Evolutionary conservation across 2,113 vertebrate genomes (phyloP).

Genomic region (Chaetodon trifascialis): DNA sequence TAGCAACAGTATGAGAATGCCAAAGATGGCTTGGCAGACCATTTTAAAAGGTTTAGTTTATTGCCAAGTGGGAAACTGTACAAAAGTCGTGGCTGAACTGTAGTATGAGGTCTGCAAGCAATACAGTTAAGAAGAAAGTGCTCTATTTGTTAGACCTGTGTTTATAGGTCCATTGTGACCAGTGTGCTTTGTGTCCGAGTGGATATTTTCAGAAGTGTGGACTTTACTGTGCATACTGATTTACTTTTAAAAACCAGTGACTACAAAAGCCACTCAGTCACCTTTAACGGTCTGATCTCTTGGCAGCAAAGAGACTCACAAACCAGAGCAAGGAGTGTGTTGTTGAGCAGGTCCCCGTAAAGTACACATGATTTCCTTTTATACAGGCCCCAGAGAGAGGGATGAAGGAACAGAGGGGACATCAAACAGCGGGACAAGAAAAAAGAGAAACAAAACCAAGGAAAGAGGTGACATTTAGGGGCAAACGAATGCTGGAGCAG

Average conservation of each 20-base stretch:
- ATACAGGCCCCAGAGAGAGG: slow-evolving; percentile 17
- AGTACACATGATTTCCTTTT: slow-evolving; percentile 28
- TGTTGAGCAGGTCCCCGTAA: slow-evolving; percentile 4
- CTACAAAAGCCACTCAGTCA: slow-evolving; percentile 51
- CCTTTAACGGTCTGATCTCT: slow-evolving; percentile 39
- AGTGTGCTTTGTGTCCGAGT: slow-evolving; percentile 47
- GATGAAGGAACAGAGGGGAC: slow-evolving; percentile 27
- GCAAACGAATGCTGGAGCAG: slow-evolving; percentile 38
- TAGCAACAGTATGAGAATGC: slow-evolving; percentile 10
- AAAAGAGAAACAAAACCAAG: not conserved
- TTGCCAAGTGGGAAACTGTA: not conserved
- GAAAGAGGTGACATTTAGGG: slow-evolving; percentile 38
- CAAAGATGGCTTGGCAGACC: slow-evolving; percentile 19
- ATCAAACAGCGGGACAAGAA: slow-evolving; percentile 12
- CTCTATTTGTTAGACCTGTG: slow-evolving; percentile 27
- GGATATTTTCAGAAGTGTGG: slow-evolving; percentile 61
- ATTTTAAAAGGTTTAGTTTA: slow-evolving; percentile 19
- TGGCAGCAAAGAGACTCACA: slow-evolving; percentile 44
- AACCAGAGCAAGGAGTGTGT: slow-evolving; percentile 28
- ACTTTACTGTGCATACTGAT: slow-evolving; percentile 49
- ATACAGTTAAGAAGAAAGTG: slow-evolving; percentile 19
- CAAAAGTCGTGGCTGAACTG: slow-evolving; percentile 2
- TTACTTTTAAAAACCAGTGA: slow-evolving; percentile 48
- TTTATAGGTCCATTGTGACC: slow-evolving; percentile 46
- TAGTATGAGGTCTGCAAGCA: not conserved